Base-by-base conservation (phyloP, 2,888 invertebrate species). In the Podotricha telesiphe region DNA sequence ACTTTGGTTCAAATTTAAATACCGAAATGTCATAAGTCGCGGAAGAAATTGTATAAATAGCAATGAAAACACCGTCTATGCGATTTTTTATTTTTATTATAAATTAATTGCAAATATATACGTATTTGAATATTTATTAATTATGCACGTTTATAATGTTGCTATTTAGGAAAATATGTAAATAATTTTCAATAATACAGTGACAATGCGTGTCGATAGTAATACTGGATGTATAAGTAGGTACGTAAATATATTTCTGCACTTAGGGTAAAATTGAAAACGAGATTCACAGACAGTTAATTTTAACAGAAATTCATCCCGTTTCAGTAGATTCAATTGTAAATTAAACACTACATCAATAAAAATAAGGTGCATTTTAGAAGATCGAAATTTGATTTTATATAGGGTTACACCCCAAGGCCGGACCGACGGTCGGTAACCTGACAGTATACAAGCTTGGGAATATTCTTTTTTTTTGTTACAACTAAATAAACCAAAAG, bases 371-470 rank as follows among this genome's bases (percentile, higher is more conserved):
- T 69, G 34, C 45, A 63, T 50, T 68, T 59, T 63, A 17, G 20
- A 7, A 20, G 1, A 20, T 8, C n/a, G 34, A 20, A 65, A 20
- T 50, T 42, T 55, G 64, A 67, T 73, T 74, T 74, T 72, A 76
- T 77, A 45, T 83, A 86, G 85, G 86, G 82, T 83, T 84, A 82
- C 77, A 84, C 78, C 79, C 80, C 89, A 90, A 91, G 88, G 90
- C 85, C 87, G 84, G 73, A 80, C 91, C 87, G 84, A 74, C 80
- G 91, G 90, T 90, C 89, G 88, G 85, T 88, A 89, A 90, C 90
- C 89, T 82, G 84, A 77, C 79, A 76, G 78, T 75, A 77, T 80
- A 79, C 81, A 79, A 80, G 86, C 88, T 87, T 88, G 88, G 87
- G 89, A n/a, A 58, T 58, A 40, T n/a, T n/a, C 86, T 84, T 85